Conservation (phyloP, 2,888 invertebrate species). For the Nomada lathburiana region DNA sequence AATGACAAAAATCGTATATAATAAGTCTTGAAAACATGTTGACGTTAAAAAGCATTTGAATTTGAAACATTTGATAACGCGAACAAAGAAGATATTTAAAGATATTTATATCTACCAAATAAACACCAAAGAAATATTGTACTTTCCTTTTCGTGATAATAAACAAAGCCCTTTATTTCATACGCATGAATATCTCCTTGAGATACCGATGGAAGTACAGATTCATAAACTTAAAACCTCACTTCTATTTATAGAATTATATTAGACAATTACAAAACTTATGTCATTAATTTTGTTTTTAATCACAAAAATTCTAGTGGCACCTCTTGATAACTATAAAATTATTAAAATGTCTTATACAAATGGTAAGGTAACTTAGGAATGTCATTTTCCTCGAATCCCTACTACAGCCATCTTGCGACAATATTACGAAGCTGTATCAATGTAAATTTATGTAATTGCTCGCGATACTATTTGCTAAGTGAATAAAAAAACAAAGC, state of each 20-base stretch:
- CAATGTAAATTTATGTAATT: constrained; percentile 3
- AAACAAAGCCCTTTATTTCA: constrained; percentile 45
- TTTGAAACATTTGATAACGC: constrained; percentile 47
- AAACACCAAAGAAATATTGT: constrained; percentile 32
- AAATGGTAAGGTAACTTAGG: background rate
- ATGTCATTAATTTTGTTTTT: too few species aligned
- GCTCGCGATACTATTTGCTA: background rate
- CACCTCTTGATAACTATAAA: too few species aligned
- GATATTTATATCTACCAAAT: constrained; percentile 51
- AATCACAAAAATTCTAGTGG: too few species aligned
- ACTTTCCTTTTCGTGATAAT: constrained; percentile 47
- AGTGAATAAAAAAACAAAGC: constrained; percentile 4
- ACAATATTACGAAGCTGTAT: background rate
- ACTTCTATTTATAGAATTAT: background rate
- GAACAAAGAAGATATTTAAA: constrained; percentile 58
- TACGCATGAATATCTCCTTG: background rate
- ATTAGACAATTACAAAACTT: background rate
- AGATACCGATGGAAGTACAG: background rate
- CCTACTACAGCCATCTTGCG: constrained; percentile 30
- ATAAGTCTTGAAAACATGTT: background rate
- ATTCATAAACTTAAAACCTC: background rate
- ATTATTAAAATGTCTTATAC: too few species aligned
- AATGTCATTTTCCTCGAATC: background rate
- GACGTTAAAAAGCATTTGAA: constrained; percentile 18
- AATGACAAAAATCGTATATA: background rate